These are phyloP conservation scores for Epinotia nisella DNA, from an alignment of 2,888 invertebrate genomes.

Conservation along the genomic window DNA sequence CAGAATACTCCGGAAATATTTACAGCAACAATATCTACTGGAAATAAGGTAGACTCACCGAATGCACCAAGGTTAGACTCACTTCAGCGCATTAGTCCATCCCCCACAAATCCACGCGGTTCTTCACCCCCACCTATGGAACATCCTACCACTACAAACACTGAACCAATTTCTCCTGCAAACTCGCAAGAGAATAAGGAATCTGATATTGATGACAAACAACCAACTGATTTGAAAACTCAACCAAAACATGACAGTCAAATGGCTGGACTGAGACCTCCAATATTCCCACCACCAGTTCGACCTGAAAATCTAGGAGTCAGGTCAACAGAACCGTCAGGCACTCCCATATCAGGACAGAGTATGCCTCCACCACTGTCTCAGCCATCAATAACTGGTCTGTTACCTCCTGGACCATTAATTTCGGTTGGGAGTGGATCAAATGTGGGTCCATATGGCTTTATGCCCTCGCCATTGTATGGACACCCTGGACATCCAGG, in stretches of 20 bases:
- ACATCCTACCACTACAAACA: conserved; percentile 71
- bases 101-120: conserved; percentile 72
- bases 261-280: conserved; percentile 63
- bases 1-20: conserved; percentile 81
- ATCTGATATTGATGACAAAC: conserved; percentile 76
- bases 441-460: conserved; percentile 86
- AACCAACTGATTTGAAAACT: conserved; percentile 77
- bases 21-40: conserved; percentile 78
- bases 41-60: conserved; percentile 76
- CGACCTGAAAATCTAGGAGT: conserved; percentile 76
- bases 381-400: conserved; percentile 83
- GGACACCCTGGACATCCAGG: conserved; percentile 69
- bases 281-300: conserved; percentile 70
- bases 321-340: conserved; percentile 69
- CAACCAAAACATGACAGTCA: conserved; percentile 72
- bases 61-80: conserved; percentile 74
- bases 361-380: conserved; percentile 79
- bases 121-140: conserved; percentile 78
- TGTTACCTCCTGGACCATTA: conserved; percentile 85
- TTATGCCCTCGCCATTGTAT: conserved; percentile 82
- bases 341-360: conserved; percentile 70
- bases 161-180: conserved; percentile 78
- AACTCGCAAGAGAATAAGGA: conserved; percentile 78
- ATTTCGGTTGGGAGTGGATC: conserved; percentile 85
- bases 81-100: conserved; percentile 77